phyloP scores from a whole-genome alignment of 2,888 invertebrate genomes.

The Chrysolina oricalcia region DNA sequence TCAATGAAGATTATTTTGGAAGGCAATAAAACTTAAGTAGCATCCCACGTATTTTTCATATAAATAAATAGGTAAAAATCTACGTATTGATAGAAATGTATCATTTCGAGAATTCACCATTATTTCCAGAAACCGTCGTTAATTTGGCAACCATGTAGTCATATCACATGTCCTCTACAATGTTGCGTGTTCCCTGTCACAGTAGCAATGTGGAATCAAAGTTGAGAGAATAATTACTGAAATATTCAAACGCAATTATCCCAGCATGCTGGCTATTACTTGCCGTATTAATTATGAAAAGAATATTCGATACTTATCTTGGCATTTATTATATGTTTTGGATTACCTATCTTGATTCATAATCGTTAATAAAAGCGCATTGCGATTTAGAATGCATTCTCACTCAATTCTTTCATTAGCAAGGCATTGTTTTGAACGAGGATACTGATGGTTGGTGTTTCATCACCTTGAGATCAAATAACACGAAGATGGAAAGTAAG shows the following conservation, averaged over 20 bases:
- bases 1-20: no score
- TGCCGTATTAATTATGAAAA: constrained; percentile 30
- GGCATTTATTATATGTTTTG: constrained; percentile 24
- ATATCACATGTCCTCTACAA: background rate
- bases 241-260: constrained; percentile 22
- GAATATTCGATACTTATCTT: constrained; percentile 23
- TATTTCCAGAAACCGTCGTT: background rate
- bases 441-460: background rate
- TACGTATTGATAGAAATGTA: no score
- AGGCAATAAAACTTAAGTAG: no score
- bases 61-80: no score
- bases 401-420: constrained; percentile 13
- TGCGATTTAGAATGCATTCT: constrained; percentile 12
- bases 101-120: background rate
- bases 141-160: background rate
- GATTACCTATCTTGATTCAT: constrained; percentile 16
- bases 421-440: background rate
- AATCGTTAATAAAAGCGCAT: constrained; percentile 5
- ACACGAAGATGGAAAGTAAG: background rate
- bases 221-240: constrained; percentile 23
- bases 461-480: background rate
- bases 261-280: constrained; percentile 28
- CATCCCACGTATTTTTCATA: no score
- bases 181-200: background rate
- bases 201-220: constrained; percentile 1